Evolutionary conservation across 2,888 invertebrate genomes (phyloP).

Genomic region (Diarsia dahlii): DNA sequence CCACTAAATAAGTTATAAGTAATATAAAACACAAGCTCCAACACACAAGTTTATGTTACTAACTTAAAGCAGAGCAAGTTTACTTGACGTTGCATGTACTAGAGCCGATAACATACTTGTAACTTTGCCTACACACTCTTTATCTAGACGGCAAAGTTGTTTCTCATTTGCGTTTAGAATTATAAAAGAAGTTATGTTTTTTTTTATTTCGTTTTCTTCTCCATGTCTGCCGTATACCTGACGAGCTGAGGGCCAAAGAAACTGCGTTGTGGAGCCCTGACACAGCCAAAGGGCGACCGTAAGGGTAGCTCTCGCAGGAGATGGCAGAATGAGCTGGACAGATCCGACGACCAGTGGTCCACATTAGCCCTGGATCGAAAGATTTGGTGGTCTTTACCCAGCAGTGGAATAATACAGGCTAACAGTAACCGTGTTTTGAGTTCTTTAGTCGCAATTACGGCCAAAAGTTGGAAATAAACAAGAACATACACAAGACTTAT

Average conservation of each 20-base stretch:
- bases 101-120: conserved; percentile 29
- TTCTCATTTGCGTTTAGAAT: not conserved
- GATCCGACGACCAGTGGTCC: too few species aligned
- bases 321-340: too few species aligned
- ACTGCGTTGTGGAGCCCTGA: too few species aligned
- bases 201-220: not conserved
- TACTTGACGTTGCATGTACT: conserved; percentile 34
- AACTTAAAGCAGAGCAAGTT: conserved; percentile 33
- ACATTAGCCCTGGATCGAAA: too few species aligned
- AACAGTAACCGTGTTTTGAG: too few species aligned
- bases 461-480: not conserved
- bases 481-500: not conserved
- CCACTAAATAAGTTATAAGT: conserved; percentile 1
- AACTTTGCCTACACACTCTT: conserved; percentile 20
- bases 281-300: too few species aligned
- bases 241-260: too few species aligned
- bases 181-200: not conserved
- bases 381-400: too few species aligned
- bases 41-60: conserved; percentile 32
- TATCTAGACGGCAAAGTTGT: conserved; percentile 1
- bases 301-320: too few species aligned
- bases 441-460: not conserved
- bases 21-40: conserved; percentile 42
- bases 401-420: too few species aligned
- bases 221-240: too few species aligned